These are phyloP conservation scores for Mus minutoides DNA, from an alignment of 2,797 vertebrate genomes.

Conservation along the genomic window DNA sequence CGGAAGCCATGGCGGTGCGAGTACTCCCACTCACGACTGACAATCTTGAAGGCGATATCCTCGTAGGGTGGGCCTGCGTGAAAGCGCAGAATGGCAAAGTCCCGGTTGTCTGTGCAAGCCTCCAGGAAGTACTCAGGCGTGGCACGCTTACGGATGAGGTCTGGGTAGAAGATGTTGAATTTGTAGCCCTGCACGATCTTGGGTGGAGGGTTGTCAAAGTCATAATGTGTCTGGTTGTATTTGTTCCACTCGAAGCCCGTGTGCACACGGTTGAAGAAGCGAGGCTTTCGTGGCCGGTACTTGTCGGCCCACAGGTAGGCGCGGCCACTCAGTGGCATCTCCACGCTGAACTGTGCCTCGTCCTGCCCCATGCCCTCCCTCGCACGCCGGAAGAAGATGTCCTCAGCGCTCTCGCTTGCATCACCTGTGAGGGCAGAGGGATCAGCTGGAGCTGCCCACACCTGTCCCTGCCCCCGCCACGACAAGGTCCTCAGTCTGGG, in stretches of 20 bases:
- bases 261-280: conserved; percentile 99
- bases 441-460: accelerated
- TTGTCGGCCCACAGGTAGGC: conserved; percentile 99
- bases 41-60: conserved; percentile 99
- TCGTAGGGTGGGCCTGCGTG: conserved; percentile 97
- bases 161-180: conserved; percentile 99
- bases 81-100: conserved; percentile 97
- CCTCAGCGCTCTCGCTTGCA: conserved; percentile 95
- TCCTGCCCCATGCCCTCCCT: conserved; percentile 97
- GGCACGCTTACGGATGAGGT: conserved; percentile 97
- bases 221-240: conserved; percentile 99
- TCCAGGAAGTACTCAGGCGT: conserved; percentile 99
- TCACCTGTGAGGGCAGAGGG: conserved; percentile 87
- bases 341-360: conserved; percentile 98
- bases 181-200: conserved; percentile 99
- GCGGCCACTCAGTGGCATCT: conserved; percentile 95
- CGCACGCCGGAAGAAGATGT: conserved; percentile 95
- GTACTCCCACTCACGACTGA: conserved; percentile 98
- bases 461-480: accelerated
- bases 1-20: conserved; percentile 98
- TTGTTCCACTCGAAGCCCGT: conserved; percentile 99
- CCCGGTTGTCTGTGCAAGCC: conserved; percentile 96
- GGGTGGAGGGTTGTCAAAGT: conserved; percentile 98
- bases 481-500: accelerated
- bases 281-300: conserved; percentile 97